Evolutionary conservation across 2,888 invertebrate genomes (phyloP), one percentile per base, ranked within the genome.

Genomic region (Sinopyrophorus schimmeli): DNA sequence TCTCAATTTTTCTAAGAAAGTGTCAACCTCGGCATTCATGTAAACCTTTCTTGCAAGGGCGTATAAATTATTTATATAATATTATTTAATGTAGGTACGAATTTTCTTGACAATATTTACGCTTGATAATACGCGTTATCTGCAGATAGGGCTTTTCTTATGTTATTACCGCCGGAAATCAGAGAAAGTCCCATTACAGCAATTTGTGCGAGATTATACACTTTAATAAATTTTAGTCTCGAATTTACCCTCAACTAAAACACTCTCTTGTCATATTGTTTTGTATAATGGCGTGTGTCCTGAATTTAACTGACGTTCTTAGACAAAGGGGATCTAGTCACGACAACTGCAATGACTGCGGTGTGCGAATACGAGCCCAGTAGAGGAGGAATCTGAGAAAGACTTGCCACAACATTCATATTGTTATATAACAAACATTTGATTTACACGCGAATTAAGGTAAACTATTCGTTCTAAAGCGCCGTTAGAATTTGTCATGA

Each of bases 281-380:
- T 42, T 38, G 46, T 39, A 54, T 52, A 56, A 54, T 52, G 48
- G 57, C 51, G 47, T 42, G 53, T 55, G 47, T 51, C 40, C 46
- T 34, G 47, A 54, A 42, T 55, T 48, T 51, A 39, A 37, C 40
- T 48, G 54, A 54, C 52, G 52, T 48, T 28, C 34, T 52, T 46
- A 47, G 42, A 49, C 47, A 52, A 54, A 52, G 54, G 41, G 41
- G 43, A 48, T 49, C 49, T 49, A 42, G 47, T 49, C 47, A 49
- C 42, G 42, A 48, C 52, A 49, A 54, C 53, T 46, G 44, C 50
- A 53, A 47, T 57, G 57, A 47, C 53, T 50, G 51, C 42, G 55
- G 40, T 38, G 43, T 53, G 42, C 50, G 50, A 53, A 53, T 47
- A 46, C 53, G 50, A 53, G 31, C 37, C 47, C 24, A 47, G 48